Percentiles rank a stretch among this genome's conserved stretches.
These are phyloP conservation scores for Cephalotes varians DNA, from an alignment of 2,888 invertebrate genomes.

Conservation along the genomic window DNA sequence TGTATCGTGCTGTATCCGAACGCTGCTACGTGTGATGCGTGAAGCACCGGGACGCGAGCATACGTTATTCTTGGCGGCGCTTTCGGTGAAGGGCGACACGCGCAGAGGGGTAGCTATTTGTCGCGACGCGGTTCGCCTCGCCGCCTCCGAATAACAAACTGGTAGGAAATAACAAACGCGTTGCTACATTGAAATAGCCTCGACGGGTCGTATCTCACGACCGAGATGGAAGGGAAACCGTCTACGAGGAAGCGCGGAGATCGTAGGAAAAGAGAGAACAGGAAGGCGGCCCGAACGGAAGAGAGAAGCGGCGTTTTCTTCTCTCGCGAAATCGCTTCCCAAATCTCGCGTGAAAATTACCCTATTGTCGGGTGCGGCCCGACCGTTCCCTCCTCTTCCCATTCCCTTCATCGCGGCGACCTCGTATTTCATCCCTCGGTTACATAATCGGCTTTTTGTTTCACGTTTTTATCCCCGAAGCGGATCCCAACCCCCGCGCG, in stretches of 20 bases:
- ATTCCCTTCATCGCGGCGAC: conserved; percentile 54
- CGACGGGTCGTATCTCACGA: conserved; percentile 82
- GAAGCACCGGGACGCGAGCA: conserved; percentile 48
- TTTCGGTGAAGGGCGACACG: conserved; percentile 45
- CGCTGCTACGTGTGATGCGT: neutral
- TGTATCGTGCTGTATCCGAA: neutral
- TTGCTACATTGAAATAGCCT: conserved; percentile 85
- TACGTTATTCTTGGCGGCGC: conserved; percentile 69
- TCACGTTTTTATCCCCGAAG: conserved; percentile 81
- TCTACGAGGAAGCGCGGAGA: conserved; percentile 42
- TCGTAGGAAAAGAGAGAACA: conserved; percentile 33
- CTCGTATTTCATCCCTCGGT: conserved; percentile 84
- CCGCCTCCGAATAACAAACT: conserved; percentile 84
- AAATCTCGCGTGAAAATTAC: conserved; percentile 86
- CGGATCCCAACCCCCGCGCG: conserved; percentile 63
- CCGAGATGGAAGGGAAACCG: conserved; percentile 37
- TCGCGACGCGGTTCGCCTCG: conserved; percentile 66
- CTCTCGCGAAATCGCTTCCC: conserved; percentile 84
- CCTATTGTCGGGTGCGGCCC: conserved; percentile 81
- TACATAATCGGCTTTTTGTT: conserved; percentile 86
- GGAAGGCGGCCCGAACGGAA: conserved; percentile 43
- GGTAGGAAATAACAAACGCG: conserved; percentile 85
- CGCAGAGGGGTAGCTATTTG: conserved; percentile 74
- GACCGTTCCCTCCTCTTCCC: conserved; percentile 62
- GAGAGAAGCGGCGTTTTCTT: conserved; percentile 65